A percentile compares a stretch with the other conserved stretches of the same genome.
These are phyloP conservation scores for Chymomyza procnemis DNA, from an alignment of 2,888 invertebrate species.

Conservation along the genomic window DNA sequence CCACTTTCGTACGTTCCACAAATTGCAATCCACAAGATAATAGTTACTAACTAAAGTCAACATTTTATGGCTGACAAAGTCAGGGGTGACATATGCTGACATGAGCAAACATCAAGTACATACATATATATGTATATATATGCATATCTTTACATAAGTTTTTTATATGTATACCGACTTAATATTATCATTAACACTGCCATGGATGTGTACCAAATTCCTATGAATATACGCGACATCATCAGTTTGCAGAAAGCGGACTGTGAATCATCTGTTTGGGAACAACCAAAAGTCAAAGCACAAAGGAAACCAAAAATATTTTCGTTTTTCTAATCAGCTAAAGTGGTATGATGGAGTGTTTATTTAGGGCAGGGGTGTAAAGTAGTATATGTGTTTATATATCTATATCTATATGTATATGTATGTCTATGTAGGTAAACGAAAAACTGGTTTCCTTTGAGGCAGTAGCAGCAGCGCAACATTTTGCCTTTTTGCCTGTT, in stretches of 20 bases:
- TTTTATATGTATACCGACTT: background rate
- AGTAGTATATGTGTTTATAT: background rate
- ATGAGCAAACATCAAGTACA: background rate
- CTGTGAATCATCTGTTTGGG: background rate
- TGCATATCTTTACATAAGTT: background rate
- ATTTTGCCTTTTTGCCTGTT: background rate
- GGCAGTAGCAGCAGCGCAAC: background rate
- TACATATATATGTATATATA: background rate
- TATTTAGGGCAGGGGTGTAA: background rate
- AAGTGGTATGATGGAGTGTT: background rate
- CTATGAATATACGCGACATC: background rate
- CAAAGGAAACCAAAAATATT: slow-evolving; percentile 9
- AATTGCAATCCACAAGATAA: background rate
- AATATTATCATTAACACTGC: background rate
- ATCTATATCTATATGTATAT: too few species aligned
- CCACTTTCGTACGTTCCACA: background rate
- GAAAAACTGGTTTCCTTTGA: slow-evolving; percentile 55
- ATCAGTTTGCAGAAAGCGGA: background rate
- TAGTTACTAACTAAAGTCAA: background rate
- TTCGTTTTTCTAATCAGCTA: slow-evolving; percentile 42
- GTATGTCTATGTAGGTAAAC: slow-evolving; percentile 6
- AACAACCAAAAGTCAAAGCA: background rate
- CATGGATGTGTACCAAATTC: background rate
- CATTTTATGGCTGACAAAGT: background rate
- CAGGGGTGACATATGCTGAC: background rate